Evolutionary conservation across 37 sponge, comb jelly and placozoan genomes (phyloP).

Genomic region (Haliclona indistincta): DNA sequence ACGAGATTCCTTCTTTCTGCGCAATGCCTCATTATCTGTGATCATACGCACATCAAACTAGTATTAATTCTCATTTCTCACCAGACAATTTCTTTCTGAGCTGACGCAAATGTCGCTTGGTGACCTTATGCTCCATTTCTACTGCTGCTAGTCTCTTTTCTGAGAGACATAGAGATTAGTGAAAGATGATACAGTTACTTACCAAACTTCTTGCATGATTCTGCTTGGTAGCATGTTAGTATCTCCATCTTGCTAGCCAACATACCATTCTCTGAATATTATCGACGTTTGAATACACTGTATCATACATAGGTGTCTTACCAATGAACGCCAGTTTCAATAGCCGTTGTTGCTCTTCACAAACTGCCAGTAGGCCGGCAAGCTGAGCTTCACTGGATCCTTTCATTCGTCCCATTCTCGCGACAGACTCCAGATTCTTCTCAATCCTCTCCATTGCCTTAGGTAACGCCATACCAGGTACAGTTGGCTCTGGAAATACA

Average conservation of each 20-base stretch:
- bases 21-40: slow-evolving; percentile 28
- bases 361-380: slow-evolving; percentile 49
- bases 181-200: no score
- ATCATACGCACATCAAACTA: no score
- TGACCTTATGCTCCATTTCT: slow-evolving; percentile 42
- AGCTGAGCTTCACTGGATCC: slow-evolving; percentile 48
- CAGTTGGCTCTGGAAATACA: slow-evolving; percentile 20
- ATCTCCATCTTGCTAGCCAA: slow-evolving; percentile 69
- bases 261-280: slow-evolving; percentile 64
- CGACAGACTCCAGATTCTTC: slow-evolving; percentile 43
- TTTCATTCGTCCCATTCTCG: slow-evolving; percentile 43
- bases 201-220: slow-evolving; percentile 49
- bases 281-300: background rate
- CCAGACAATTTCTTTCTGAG: slow-evolving; percentile 51
- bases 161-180: background rate
- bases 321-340: slow-evolving; percentile 73
- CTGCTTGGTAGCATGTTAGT: slow-evolving; percentile 40
- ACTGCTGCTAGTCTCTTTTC: slow-evolving; percentile 32
- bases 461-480: slow-evolving; percentile 61
- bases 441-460: slow-evolving; percentile 55
- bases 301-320: slow-evolving; percentile 4
- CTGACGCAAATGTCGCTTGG: slow-evolving; percentile 36
- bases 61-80: no score
- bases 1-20: slow-evolving; percentile 28
- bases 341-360: slow-evolving; percentile 65